A percentile compares a stretch with the other conserved stretches of the same genome.
phyloP scores from a whole-genome alignment of 2,888 invertebrate genomes.

The Saturnia pavonia region DNA sequence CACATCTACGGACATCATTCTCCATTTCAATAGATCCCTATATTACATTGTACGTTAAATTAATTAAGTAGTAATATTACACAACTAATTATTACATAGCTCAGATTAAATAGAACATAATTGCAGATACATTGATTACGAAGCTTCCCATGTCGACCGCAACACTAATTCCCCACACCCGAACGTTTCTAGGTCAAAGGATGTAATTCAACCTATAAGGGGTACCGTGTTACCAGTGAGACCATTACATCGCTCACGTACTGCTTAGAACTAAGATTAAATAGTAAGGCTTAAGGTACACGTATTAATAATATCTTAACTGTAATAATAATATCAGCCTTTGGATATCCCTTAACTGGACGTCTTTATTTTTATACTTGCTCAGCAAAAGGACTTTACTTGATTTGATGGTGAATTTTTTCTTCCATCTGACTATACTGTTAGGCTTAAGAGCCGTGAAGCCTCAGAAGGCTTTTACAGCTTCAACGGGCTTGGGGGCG shows the following conservation, averaged over 20 bases:
- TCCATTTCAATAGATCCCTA: not conserved
- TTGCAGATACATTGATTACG: conserved; percentile 16
- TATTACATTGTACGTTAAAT: not conserved
- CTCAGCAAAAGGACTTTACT: too few species aligned
- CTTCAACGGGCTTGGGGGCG: too few species aligned
- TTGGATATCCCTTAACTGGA: not conserved
- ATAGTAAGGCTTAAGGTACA: not conserved
- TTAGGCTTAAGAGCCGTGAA: too few species aligned
- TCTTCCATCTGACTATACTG: too few species aligned
- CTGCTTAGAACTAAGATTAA: conserved; percentile 7
- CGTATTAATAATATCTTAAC: not conserved
- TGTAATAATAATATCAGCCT: not conserved
- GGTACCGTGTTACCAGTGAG: conserved; percentile 10
- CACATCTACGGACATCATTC: not conserved
- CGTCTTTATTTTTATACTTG: too few species aligned
- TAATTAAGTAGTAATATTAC: not conserved
- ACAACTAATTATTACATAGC: not conserved
- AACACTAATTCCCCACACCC: conserved; percentile 15
- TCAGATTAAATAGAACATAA: conserved; percentile 1
- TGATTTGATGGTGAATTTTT: too few species aligned
- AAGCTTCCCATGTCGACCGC: conserved; percentile 16
- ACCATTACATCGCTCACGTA: conserved; percentile 14
- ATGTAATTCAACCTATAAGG: conserved; percentile 14
- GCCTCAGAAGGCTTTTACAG: too few species aligned
- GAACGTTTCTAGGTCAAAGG: conserved; percentile 21